A percentile compares a stretch with the other conserved stretches of the same genome.
phyloP scores from a whole-genome alignment of 2,113 vertebrate genomes.

The Galeopterus variegatus region DNA sequence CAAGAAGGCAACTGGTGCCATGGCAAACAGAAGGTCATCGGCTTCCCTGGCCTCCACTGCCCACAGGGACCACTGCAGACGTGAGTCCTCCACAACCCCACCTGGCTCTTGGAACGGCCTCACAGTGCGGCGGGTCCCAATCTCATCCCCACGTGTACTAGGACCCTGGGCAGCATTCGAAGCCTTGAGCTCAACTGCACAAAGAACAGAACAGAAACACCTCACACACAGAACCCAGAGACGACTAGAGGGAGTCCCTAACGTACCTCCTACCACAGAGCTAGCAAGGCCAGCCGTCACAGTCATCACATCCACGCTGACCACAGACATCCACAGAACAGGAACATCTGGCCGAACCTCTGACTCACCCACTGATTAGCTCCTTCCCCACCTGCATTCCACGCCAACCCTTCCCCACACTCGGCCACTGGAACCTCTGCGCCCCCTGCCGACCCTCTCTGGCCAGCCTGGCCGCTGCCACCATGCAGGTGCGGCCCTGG shows the following conservation, averaged over 20 bases:
- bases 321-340: background rate
- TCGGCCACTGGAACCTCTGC: background rate
- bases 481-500: background rate
- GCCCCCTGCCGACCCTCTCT: background rate
- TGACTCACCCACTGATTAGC: background rate
- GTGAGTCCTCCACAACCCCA: no score
- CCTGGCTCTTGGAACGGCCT: background rate
- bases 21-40: no score
- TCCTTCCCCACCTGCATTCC: background rate
- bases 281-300: background rate
- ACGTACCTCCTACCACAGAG: background rate
- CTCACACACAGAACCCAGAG: no score
- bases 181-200: background rate
- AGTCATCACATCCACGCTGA: background rate
- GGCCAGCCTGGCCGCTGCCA: no score
- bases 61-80: background rate
- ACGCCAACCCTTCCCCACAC: background rate
- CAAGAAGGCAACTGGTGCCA: background rate
- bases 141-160: accelerated
- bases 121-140: accelerated
- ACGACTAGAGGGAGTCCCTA: background rate
- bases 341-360: no score
- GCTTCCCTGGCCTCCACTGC: background rate
- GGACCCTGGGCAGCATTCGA: background rate
- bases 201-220: no score